Base-by-base conservation (phyloP, 2,888 invertebrate genomes). In the Lepidonotus clava region DNA sequence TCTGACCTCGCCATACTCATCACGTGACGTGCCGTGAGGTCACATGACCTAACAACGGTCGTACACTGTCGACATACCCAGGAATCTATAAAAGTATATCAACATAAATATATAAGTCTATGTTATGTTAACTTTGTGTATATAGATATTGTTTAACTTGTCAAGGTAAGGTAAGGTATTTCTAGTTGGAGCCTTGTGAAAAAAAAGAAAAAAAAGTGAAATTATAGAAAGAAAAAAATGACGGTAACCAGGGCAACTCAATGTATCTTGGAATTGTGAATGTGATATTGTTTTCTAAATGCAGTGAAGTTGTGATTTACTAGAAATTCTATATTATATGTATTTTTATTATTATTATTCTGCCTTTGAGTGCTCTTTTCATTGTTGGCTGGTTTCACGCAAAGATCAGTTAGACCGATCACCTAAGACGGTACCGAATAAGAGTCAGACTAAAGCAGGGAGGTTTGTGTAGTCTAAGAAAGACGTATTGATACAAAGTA, bases 1-100 rank as follows among this genome's bases (percentile, higher is more conserved):
- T 80, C 80, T 80, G 80, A 80, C 80, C 80, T 80, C 80, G 80
- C 80, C 80, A 80, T 80, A 80, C 80, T 80, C 80, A 80, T 46
- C 46, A 80, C 28, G 71, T 71, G 71, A 34, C 71, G n/a, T n/a
- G n/a, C n/a, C n/a, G n/a, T n/a, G n/a, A n/a, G n/a, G n/a, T n/a
- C 71, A 71, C 71, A 61, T n/a, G n/a, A n/a, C n/a, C n/a, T n/a
- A n/a, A n/a, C 24, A 11, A 71, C 71, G 71, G 71, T n/a, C n/a
- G n/a, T 71, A 71, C 71, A 71, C 71, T 71, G 71, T 71, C 71
- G 71, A 71, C 71, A 71, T 71, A 71, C 71, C 71, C 71, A 71
- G 71, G 71, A 71, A 71, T 71, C 34, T 71, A 71, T 71, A 61
- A 28, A n/a, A n/a, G n/a, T n/a, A n/a, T n/a, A n/a, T n/a, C n/a